A percentile compares a stretch with the other conserved stretches of the same genome.
Conservation (phyloP, 2,888 invertebrate species). For the Acleris sparsana region DNA sequence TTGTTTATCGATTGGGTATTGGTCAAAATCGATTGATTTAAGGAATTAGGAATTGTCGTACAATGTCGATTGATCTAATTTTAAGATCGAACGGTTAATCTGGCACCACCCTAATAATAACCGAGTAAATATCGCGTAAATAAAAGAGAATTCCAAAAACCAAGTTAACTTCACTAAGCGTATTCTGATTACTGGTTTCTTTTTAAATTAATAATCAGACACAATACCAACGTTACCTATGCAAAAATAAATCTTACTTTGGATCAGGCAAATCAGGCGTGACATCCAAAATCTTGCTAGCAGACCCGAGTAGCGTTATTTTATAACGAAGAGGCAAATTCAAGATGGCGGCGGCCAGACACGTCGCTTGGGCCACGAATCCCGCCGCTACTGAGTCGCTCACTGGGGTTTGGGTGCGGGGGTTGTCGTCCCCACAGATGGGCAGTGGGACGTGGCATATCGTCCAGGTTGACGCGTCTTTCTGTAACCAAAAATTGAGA, state of each 20-base stretch:
- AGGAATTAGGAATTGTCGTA: too few species aligned
- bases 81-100: too few species aligned
- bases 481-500: constrained; percentile 44
- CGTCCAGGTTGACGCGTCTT: constrained; percentile 60
- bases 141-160: too few species aligned
- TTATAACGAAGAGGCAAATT: constrained; percentile 94
- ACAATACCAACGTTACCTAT: too few species aligned
- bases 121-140: too few species aligned
- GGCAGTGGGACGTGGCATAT: constrained; percentile 65
- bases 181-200: too few species aligned
- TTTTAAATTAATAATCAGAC: too few species aligned
- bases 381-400: constrained; percentile 94
- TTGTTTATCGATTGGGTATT: too few species aligned
- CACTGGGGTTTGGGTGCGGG: constrained; percentile 67
- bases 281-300: constrained; percentile 91
- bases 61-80: too few species aligned
- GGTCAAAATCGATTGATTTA: too few species aligned
- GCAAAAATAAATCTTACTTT: constrained; percentile 54
- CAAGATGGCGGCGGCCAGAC: constrained; percentile 91
- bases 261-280: constrained; percentile 79
- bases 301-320: constrained; percentile 91
- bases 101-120: too few species aligned
- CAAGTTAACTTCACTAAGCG: too few species aligned
- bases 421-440: constrained; percentile 64
- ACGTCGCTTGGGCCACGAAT: constrained; percentile 91